Conservation (phyloP, 2,797 vertebrate genomes). For the Notoglanidium macrostoma region DNA sequence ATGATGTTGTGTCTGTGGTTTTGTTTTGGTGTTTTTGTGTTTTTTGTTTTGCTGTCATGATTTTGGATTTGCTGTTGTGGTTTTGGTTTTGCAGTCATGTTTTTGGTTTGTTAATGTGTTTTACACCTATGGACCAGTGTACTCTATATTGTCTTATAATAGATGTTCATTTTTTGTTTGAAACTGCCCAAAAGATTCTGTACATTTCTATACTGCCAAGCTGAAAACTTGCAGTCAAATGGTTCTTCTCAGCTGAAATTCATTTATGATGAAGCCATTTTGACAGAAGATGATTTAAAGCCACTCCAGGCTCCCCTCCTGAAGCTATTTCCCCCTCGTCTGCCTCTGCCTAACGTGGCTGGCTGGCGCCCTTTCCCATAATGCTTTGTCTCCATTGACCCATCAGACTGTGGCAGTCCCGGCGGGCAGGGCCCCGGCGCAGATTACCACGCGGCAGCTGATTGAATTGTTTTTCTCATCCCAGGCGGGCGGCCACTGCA, state of each 20-base stretch:
- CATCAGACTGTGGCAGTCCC: constrained; percentile 86
- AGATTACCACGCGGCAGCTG: constrained; percentile 88
- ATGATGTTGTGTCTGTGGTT: too few relatives aligned
- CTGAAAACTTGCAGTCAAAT: background rate
- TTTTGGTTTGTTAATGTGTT: background rate
- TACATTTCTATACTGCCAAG: background rate
- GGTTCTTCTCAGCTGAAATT: background rate
- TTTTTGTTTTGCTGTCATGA: too few relatives aligned
- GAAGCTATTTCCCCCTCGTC: constrained; percentile 60
- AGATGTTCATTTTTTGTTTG: background rate
- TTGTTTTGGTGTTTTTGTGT: too few relatives aligned
- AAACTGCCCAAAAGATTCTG: background rate
- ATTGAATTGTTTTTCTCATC: constrained; percentile 84
- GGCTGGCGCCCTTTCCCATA: constrained; percentile 75
- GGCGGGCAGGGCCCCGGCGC: constrained; percentile 83
- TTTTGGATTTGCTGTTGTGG: background rate
- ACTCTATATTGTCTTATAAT: background rate
- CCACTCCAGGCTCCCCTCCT: constrained; percentile 48
- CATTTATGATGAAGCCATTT: constrained; percentile 6
- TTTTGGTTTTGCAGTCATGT: background rate
- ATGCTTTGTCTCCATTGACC: constrained; percentile 84
- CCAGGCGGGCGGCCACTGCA: constrained; percentile 98
- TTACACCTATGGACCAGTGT: background rate
- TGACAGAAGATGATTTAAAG: constrained; percentile 28
- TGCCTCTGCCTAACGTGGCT: constrained; percentile 64